A percentile compares a stretch with the other conserved stretches of the same genome.
phyloP scores from a whole-genome alignment of 2,888 invertebrate species.

The Aspidiotus destructor region DNA sequence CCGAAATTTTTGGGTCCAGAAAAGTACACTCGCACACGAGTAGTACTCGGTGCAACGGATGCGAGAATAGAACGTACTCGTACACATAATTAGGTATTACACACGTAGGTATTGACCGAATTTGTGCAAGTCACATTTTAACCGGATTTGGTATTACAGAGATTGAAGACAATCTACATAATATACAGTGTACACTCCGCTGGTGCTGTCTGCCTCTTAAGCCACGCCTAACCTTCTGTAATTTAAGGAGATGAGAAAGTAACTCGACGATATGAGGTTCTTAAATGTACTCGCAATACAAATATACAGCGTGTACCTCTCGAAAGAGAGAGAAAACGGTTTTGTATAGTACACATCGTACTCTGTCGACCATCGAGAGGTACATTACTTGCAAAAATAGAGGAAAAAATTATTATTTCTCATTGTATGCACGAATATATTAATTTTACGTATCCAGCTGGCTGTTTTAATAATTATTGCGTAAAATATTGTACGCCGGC shows the following conservation, averaged over 20 bases:
- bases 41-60: too few species aligned
- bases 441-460: slow-evolving; percentile 6
- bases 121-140: slow-evolving; percentile 31
- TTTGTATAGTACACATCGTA: neutral
- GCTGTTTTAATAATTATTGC: slow-evolving; percentile 2
- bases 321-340: neutral
- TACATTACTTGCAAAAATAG: slow-evolving; percentile 1
- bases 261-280: slow-evolving; percentile 27
- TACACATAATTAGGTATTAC: neutral
- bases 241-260: slow-evolving; percentile 32
- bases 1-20: too few species aligned
- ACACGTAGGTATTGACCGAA: slow-evolving; percentile 28
- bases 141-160: slow-evolving; percentile 30
- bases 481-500: neutral
- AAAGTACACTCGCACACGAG: too few species aligned
- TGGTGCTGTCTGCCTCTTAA: slow-evolving; percentile 5
- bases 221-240: slow-evolving; percentile 27
- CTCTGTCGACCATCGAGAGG: neutral
- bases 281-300: slow-evolving; percentile 13
- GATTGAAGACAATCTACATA: slow-evolving; percentile 3
- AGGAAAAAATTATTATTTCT: neutral
- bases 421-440: neutral
- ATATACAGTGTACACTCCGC: neutral
- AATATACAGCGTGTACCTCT: too few species aligned
- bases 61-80: neutral